Evolutionary conservation across 2,888 invertebrate genomes (phyloP).

Genomic region (Pinctada fucata): DNA sequence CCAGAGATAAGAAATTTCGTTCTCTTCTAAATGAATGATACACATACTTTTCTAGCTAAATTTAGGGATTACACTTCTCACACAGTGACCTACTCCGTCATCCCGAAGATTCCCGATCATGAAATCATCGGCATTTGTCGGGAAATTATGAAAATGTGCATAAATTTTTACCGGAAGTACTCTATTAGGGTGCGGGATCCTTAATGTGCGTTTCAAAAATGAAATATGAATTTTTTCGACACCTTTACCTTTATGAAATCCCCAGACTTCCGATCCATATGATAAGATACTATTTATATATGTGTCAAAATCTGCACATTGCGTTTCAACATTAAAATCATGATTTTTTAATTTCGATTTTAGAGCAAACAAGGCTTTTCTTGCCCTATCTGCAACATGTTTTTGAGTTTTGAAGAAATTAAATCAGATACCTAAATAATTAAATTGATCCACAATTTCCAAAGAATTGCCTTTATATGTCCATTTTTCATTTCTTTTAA

Average conservation of each 20-base stretch:
- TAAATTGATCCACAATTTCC: conserved; percentile 18
- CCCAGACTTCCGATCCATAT: conserved; percentile 27
- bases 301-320: conserved; percentile 21
- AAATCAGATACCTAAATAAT: conserved; percentile 13
- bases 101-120: no score
- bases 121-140: no score
- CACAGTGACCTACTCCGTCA: no score
- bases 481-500: not conserved
- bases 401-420: conserved; percentile 30
- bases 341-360: conserved; percentile 3
- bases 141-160: no score
- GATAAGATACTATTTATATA: conserved; percentile 7
- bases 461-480: not conserved
- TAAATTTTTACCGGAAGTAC: no score
- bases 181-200: no score
- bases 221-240: conserved; percentile 5
- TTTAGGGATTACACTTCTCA: no score
- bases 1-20: no score
- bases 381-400: conserved; percentile 22
- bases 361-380: conserved; percentile 14
- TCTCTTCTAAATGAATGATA: no score
- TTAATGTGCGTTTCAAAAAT: conserved; percentile 12
- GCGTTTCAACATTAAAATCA: conserved; percentile 12
- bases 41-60: no score
- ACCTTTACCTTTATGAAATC: conserved; percentile 24